Evolutionary conservation across 1,140 invertebrate genomes (phyloP).

Genomic region (Nilaparvata lugens): DNA sequence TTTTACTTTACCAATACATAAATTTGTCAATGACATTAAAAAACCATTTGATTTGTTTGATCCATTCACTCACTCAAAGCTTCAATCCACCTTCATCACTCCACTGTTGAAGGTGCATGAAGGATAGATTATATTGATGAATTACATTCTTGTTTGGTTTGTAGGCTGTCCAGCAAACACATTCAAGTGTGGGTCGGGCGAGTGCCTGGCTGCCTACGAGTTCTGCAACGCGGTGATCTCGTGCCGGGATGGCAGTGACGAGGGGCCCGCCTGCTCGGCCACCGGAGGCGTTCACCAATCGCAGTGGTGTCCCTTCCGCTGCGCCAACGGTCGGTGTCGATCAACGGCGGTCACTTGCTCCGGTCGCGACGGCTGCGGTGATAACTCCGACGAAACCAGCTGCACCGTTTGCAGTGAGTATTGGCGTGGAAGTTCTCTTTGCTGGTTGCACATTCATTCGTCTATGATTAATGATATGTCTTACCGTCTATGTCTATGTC

Average conservation of each 20-base stretch:
- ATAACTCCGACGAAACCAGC: constrained; percentile 74
- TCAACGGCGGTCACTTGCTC: constrained; percentile 80
- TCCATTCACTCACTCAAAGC: no score
- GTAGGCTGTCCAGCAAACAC: constrained; percentile 62
- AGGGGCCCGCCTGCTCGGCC: constrained; percentile 57
- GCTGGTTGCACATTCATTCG: no score
- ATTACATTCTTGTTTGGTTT: not conserved
- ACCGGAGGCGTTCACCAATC: constrained; percentile 18
- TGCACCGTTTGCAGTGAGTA: constrained; percentile 72
- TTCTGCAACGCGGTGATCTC: constrained; percentile 83
- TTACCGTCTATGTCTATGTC: no score
- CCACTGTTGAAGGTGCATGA: no score
- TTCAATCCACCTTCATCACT: no score
- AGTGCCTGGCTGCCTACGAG: constrained; percentile 78
- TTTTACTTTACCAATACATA: no score
- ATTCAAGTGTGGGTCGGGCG: constrained; percentile 71
- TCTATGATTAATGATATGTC: no score
- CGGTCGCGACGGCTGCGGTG: constrained; percentile 79
- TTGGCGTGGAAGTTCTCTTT: no score
- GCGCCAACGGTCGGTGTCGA: constrained; percentile 74
- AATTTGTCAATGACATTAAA: no score
- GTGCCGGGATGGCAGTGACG: constrained; percentile 77
- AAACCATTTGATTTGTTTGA: no score
- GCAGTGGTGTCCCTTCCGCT: constrained; percentile 62
- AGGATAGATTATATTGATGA: no score